Conservation (phyloP, 2,888 invertebrate genomes). For the Coleophora flavipennella region DNA sequence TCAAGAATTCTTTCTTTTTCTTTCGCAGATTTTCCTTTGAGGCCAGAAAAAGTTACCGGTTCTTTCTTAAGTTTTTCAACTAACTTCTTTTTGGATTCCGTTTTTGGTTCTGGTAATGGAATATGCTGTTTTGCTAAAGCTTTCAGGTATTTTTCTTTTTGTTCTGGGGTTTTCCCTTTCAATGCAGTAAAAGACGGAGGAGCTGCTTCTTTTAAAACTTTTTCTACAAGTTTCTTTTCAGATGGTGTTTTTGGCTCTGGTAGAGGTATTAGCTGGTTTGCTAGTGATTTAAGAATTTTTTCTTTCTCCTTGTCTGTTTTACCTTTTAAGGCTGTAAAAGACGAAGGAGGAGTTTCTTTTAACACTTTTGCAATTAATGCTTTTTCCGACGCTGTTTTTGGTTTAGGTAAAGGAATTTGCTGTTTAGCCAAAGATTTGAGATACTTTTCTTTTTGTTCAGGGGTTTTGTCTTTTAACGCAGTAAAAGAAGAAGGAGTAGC, state of each 20-base stretch:
- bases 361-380: constrained; percentile 16
- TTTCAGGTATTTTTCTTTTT: constrained; percentile 17
- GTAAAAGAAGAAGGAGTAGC: constrained; percentile 8
- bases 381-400: constrained; percentile 24
- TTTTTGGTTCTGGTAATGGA: constrained; percentile 18
- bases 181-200: constrained; percentile 19
- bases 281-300: no score
- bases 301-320: no score
- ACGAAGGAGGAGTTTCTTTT: no score
- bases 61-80: constrained; percentile 16
- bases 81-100: constrained; percentile 12
- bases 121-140: constrained; percentile 11
- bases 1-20: constrained; percentile 10
- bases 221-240: constrained; percentile 10
- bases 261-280: constrained; percentile 19
- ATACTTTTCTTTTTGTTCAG: constrained; percentile 25
- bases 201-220: constrained; percentile 17
- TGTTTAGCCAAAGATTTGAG: constrained; percentile 17
- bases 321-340: no score
- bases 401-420: constrained; percentile 22
- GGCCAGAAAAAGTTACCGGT: constrained; percentile 15
- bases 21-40: constrained; percentile 14
- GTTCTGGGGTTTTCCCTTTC: constrained; percentile 17
- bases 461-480: constrained; percentile 23
- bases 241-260: constrained; percentile 23